Evolutionary conservation across 53 echinoderm and acorn worm genomes (phyloP), one percentile per base, ranked within the genome.

Genomic region (Antedon mediterranea): DNA sequence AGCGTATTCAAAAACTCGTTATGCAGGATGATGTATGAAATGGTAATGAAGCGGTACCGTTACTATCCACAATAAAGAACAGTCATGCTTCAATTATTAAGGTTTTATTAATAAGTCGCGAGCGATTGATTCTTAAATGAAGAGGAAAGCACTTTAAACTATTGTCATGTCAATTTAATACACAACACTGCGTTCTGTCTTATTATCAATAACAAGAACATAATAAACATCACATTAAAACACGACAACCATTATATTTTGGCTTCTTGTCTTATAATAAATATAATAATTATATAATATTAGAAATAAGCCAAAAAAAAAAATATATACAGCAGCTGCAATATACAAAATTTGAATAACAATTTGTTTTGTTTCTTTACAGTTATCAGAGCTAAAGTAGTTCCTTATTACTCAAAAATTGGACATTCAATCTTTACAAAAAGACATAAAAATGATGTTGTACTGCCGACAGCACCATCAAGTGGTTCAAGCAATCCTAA

Each of bases 301-400:
- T n/a, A n/a, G n/a, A n/a, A n/a, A n/a, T n/a, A n/a, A n/a, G n/a
- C n/a, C n/a, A n/a, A n/a, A n/a, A n/a, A n/a, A n/a, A n/a, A n/a
- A n/a, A n/a, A n/a, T n/a, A n/a, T n/a, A n/a, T n/a, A n/a, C n/a
- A n/a, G n/a, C n/a, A n/a, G n/a, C n/a, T n/a, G n/a, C n/a, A n/a
- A n/a, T 7, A 41, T 41, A 41, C 41, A 5, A 41, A 41, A 5
- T 13, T 41, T 7, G 13, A 41, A 41, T 41, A 41, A 7, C n/a
- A 7, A 41, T 13, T 43, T 44, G 30, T 28, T 43, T 29, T 81
- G 30, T 75, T 14, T 31, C 77, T 76, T 31, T 73, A 11, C 88
- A 88, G 88, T 88, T 34, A 88, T 88, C 78, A 88, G 84, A 85
- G 85, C 81, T 8, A 73, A 74, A 34, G 74, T 85, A 23, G 84